Percentiles rank a stretch among this genome's conserved stretches.
Conservation (phyloP, 2,888 invertebrate species). For the Drosophila stalkeri region DNA sequence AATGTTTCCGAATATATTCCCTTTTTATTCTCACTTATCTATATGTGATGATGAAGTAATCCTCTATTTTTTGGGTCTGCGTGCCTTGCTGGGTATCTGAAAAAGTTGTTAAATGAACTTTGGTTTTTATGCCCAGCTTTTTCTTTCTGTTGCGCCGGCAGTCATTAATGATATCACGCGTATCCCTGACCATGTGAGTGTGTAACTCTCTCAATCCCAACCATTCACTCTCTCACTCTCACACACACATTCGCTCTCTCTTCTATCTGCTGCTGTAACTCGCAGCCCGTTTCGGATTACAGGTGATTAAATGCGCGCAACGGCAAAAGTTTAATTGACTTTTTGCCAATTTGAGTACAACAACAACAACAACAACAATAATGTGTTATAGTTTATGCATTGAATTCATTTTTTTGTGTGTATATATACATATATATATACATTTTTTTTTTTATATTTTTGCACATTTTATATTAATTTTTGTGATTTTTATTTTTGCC, state of each 20-base stretch:
- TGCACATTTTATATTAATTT: conserved; percentile 12
- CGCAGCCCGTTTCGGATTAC: conserved; percentile 54
- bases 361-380: conserved; percentile 28
- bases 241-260: background rate
- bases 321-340: conserved; percentile 65
- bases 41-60: conserved; percentile 1
- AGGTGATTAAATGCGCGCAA: conserved; percentile 69
- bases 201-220: background rate
- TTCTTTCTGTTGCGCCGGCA: background rate
- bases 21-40: background rate
- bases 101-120: conserved; percentile 29
- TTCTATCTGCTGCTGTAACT: background rate
- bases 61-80: background rate
- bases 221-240: background rate
- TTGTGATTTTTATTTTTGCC: conserved; percentile 6
- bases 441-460: background rate
- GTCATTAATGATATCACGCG: conserved; percentile 46
- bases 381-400: conserved; percentile 20
- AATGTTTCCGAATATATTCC: background rate
- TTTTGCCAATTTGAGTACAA: conserved; percentile 59
- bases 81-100: conserved; percentile 29
- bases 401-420: background rate
- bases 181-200: conserved; percentile 9
- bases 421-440: background rate
- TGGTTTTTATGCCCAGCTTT: conserved; percentile 17